A percentile compares a stretch with the other conserved stretches of the same genome.
phyloP scores from a whole-genome alignment of 1,140 invertebrate species.

The Aphelinus atriplicis region DNA sequence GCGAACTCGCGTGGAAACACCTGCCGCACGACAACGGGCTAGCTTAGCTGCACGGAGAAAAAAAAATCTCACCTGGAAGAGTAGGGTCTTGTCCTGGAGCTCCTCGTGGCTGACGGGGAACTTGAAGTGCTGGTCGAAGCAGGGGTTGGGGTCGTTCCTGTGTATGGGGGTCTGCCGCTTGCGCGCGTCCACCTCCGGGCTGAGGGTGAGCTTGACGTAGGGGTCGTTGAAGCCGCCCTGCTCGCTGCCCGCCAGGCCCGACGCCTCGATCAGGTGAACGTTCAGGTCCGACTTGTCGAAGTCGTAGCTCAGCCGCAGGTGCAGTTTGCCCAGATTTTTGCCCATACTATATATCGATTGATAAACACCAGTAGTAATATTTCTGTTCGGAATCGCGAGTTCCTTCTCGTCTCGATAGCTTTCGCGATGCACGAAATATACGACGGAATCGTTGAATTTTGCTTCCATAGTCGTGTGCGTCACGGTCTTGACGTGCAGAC shows the following conservation, averaged over 20 bases:
- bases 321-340: slow-evolving; percentile 79
- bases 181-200: slow-evolving; percentile 83
- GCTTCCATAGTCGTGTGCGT: too few relatives aligned
- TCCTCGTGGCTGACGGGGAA: slow-evolving; percentile 86
- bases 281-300: slow-evolving; percentile 88
- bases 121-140: slow-evolving; percentile 87
- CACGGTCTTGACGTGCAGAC: too few relatives aligned
- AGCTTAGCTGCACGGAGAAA: not conserved
- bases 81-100: slow-evolving; percentile 76
- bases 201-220: slow-evolving; percentile 79
- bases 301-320: slow-evolving; percentile 88
- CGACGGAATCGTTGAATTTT: too few relatives aligned
- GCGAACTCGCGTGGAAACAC: too few relatives aligned
- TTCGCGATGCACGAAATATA: too few relatives aligned
- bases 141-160: slow-evolving; percentile 79
- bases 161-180: slow-evolving; percentile 84
- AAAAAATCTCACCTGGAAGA: slow-evolving; percentile 71
- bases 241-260: slow-evolving; percentile 82
- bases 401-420: not conserved
- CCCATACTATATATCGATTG: slow-evolving; percentile 54
- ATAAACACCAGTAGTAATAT: not conserved
- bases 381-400: not conserved
- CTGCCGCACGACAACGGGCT: too few relatives aligned
- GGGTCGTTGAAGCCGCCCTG: slow-evolving; percentile 88
- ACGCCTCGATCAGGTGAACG: slow-evolving; percentile 86